Conservation (phyloP, 2,888 invertebrate genomes). For the Marasmarcha lunaedactyla region DNA sequence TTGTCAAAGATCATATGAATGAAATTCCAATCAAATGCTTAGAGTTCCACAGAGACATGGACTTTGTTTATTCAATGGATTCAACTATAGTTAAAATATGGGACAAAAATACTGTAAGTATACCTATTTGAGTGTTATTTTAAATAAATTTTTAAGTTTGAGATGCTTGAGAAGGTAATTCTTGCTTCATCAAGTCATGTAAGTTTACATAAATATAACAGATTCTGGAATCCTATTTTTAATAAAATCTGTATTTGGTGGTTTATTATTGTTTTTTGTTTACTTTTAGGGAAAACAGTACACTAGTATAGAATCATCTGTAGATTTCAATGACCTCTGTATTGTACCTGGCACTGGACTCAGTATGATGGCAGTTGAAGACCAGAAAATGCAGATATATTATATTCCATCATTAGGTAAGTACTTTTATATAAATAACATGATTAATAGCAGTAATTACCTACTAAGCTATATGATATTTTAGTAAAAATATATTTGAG, state of each 20-base stretch:
- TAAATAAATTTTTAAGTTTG: constrained; percentile 6
- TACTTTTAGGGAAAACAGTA: constrained; percentile 86
- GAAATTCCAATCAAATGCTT: constrained; percentile 90
- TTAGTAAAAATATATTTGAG: too few relatives aligned
- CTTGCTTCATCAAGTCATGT: too few relatives aligned
- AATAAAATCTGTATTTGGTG: too few relatives aligned
- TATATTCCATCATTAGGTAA: constrained; percentile 86
- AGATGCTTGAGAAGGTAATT: too few relatives aligned
- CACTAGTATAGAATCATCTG: constrained; percentile 91
- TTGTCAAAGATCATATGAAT: constrained; percentile 95
- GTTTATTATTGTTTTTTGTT: constrained; percentile 11
- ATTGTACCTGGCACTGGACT: constrained; percentile 91
- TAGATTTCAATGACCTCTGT: constrained; percentile 91
- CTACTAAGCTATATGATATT: too few relatives aligned
- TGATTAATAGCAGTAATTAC: too few relatives aligned
- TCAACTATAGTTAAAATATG: constrained; percentile 90
- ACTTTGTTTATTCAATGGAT: constrained; percentile 91
- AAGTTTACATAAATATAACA: too few relatives aligned
- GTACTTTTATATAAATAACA: constrained; percentile 2
- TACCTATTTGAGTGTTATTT: neutral
- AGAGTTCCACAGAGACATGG: constrained; percentile 83
- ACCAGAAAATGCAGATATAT: constrained; percentile 92
- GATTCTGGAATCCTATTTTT: too few relatives aligned
- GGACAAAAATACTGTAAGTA: constrained; percentile 83
- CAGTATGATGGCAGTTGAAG: constrained; percentile 95